Base-by-base conservation (phyloP, 2,888 invertebrate genomes). In the Clunio marinus region DNA sequence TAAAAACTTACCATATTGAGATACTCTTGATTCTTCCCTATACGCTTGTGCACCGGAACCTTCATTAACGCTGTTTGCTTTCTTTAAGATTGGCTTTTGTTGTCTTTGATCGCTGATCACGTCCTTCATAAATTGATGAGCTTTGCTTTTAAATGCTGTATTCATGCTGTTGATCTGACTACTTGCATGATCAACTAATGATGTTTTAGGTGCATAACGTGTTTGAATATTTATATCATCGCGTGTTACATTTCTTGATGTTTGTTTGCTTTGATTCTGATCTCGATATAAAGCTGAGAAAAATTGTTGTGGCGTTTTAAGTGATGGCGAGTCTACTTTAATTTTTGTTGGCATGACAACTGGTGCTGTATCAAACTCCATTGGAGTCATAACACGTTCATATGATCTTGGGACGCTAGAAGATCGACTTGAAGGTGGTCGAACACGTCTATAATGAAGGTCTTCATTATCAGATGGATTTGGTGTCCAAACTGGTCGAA, bases 101-200 rank as follows among this genome's bases (percentile, higher is more conserved):
- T 74, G 74, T 51, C 75, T 71, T 51, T 74, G 75, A 76, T 87
- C 87, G 37, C 81, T 81, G 75, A 84, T 84, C 62, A 88, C 82
- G 70, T 88, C 86, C 69, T 81, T 82, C 27, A 84, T 83, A 74
- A 88, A 88, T 73, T 86, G 83, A 74, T 86, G 85, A 1, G 87
- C 84, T 75, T 86, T 88, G 57, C 84, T 81, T 73, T 86, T 85
- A 76, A 88, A 88, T 70, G 83, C 83, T 70, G 83, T 82, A 25
- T 85, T 85, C 86, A 88, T 84, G 70, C 83, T 83, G 72, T 81
- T 83, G 80, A 86, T 86, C 73, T 84, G 83, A n/a, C 82, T 78
- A 51, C 84, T 84, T 71, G 77, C 77, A 2, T 76, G 74, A 55
- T 77, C 72, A 32, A 74, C 73, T 55, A 75, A 71, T 60, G 74